These are phyloP conservation scores for Ctenopoma kingsleyae DNA, from an alignment of 2,797 vertebrate genomes.

Conservation along the genomic window DNA sequence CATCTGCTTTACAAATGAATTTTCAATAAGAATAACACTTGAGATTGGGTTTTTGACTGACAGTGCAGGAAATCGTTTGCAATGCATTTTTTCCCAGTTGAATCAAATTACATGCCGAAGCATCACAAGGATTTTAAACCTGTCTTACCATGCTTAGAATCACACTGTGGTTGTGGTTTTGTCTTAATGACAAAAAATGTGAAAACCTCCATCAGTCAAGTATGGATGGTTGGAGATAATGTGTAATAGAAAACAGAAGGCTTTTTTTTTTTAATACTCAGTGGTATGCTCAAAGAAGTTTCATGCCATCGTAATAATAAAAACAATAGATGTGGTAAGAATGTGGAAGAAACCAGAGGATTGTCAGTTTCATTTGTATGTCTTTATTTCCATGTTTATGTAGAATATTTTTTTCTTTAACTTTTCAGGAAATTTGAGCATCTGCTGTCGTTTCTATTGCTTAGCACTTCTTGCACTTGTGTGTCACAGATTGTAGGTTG, in stretches of 20 bases:
- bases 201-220: slow-evolving; percentile 65
- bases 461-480: not conserved
- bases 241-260: slow-evolving; percentile 32
- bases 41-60: slow-evolving; percentile 59
- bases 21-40: slow-evolving; percentile 46
- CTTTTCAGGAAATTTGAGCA: not conserved
- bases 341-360: slow-evolving; percentile 18
- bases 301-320: slow-evolving; percentile 29
- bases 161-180: slow-evolving; percentile 67
- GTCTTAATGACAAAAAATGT: slow-evolving; percentile 46
- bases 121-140: slow-evolving; percentile 23
- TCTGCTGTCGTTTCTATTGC: not conserved
- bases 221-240: slow-evolving; percentile 36
- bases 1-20: slow-evolving; percentile 73
- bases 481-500: slow-evolving; percentile 92
- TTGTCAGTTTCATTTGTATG: not conserved
- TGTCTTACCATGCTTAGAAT: slow-evolving; percentile 49
- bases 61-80: slow-evolving; percentile 70
- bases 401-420: not conserved
- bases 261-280: slow-evolving; percentile 12
- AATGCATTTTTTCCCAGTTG: slow-evolving; percentile 58
- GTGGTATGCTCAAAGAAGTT: slow-evolving; percentile 16
- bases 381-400: not conserved
- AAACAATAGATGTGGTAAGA: slow-evolving; percentile 31
- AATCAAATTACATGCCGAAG: slow-evolving; percentile 56